A percentile compares a stretch with the other conserved stretches of the same genome.
These are phyloP conservation scores for Ectemnius continuus DNA, from an alignment of 2,888 invertebrate species.

Conservation along the genomic window DNA sequence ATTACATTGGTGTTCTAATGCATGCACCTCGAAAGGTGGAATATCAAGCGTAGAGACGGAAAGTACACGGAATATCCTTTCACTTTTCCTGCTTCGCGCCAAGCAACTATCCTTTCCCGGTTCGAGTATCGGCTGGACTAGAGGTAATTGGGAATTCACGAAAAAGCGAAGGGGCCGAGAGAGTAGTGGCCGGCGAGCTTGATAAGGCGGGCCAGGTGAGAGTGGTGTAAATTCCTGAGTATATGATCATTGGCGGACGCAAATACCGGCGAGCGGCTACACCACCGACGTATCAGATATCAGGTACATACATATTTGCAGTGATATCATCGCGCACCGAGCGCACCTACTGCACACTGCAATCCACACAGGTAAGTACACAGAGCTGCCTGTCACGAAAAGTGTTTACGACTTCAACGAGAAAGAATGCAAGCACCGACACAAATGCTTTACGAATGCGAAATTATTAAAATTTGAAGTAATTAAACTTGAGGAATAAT, in stretches of 20 bases:
- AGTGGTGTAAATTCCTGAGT: background rate
- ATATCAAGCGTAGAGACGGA: constrained; percentile 35
- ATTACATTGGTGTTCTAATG: background rate
- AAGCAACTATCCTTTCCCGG: constrained; percentile 6
- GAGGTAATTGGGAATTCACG: constrained; percentile 20
- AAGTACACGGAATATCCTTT: constrained; percentile 52
- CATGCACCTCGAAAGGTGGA: constrained; percentile 19
- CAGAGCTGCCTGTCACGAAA: too few relatives aligned
- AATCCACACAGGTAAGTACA: too few relatives aligned
- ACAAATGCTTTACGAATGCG: too few relatives aligned
- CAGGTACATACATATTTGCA: background rate
- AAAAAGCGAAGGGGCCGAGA: background rate
- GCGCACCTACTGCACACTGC: background rate
- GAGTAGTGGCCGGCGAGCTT: background rate
- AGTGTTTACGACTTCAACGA: too few relatives aligned
- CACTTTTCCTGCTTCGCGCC: constrained; percentile 51
- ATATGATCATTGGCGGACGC: background rate
- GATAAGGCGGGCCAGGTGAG: background rate
- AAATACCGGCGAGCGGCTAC: background rate
- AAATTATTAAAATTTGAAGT: too few relatives aligned
- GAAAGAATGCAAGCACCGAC: too few relatives aligned
- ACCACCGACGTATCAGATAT: constrained; percentile 5
- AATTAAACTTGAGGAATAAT: too few relatives aligned
- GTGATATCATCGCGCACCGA: background rate
- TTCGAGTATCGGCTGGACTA: too few relatives aligned